A percentile compares a stretch with the other conserved stretches of the same genome.
Conservation (phyloP, 2,888 invertebrate genomes). For the Tuta absoluta region DNA sequence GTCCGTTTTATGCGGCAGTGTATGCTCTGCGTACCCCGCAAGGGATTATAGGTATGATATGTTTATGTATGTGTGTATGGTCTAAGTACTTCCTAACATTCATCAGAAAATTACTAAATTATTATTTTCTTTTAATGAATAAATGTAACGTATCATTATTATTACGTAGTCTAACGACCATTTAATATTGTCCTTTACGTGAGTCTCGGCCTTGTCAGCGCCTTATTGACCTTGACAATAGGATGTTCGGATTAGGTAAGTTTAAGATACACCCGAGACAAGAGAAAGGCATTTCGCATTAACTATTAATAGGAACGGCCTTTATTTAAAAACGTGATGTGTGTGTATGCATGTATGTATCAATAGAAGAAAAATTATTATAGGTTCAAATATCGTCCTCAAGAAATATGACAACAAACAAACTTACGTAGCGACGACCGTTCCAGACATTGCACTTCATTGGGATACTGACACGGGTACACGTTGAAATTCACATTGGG, state of each 20-base stretch:
- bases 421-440: slow-evolving; percentile 85
- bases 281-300: neutral
- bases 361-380: no score
- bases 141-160: neutral
- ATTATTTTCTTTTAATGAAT: slow-evolving; percentile 6
- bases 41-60: no score
- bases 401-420: no score
- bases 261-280: neutral
- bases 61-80: no score
- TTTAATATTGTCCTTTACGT: neutral
- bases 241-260: neutral
- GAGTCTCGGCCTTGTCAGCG: neutral
- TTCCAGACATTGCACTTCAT: slow-evolving; percentile 88
- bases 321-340: no score
- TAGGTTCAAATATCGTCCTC: no score
- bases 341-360: no score
- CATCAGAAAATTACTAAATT: no score
- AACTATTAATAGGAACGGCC: no score
- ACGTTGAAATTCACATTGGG: slow-evolving; percentile 83
- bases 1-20: no score
- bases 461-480: slow-evolving; percentile 92
- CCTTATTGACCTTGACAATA: slow-evolving; percentile 1
- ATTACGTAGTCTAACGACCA: neutral
- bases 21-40: no score
- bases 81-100: neutral